A percentile compares a stretch with the other conserved stretches of the same genome.
These are phyloP conservation scores for Forbesichthys agassizii DNA, from an alignment of 2,113 vertebrate species.

Conservation along the genomic window DNA sequence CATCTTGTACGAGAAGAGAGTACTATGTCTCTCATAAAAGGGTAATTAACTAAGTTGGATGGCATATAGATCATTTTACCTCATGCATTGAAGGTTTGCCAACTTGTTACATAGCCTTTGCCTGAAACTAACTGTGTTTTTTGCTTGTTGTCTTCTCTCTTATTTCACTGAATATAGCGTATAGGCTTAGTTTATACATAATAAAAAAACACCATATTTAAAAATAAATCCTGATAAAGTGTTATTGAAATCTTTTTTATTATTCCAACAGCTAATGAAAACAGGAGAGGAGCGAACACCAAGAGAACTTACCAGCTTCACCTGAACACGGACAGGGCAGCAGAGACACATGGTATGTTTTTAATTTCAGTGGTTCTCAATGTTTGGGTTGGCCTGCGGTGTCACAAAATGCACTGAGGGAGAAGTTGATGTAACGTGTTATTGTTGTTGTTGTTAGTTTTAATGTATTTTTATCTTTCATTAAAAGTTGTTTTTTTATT, in stretches of 20 bases:
- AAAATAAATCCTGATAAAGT: too few species aligned
- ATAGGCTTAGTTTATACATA: too few species aligned
- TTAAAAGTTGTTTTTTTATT: too few species aligned
- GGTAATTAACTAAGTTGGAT: constrained; percentile 58
- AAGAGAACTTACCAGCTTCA: constrained; percentile 59
- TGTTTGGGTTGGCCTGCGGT: too few species aligned
- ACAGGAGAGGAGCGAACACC: constrained; percentile 58
- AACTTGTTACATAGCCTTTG: constrained; percentile 25
- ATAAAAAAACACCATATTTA: too few species aligned
- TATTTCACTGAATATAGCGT: too few species aligned
- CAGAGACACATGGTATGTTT: constrained; percentile 70
- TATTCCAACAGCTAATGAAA: constrained; percentile 73
- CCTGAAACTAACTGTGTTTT: constrained; percentile 28
- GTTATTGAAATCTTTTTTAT: constrained; percentile 16
- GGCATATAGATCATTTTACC: constrained; percentile 31
- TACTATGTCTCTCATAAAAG: constrained; percentile 53
- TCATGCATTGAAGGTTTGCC: constrained; percentile 50
- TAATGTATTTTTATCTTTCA: too few species aligned
- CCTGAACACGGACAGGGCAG: constrained; percentile 60
- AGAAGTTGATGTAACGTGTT: too few species aligned
- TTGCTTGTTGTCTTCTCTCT: not conserved
- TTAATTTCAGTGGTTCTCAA: constrained; percentile 3
- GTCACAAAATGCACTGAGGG: too few species aligned
- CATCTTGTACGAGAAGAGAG: constrained; percentile 29
- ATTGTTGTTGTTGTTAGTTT: too few species aligned